phyloP scores from a whole-genome alignment of 2,113 vertebrate species.

The Rhadina sibilatrix region DNA sequence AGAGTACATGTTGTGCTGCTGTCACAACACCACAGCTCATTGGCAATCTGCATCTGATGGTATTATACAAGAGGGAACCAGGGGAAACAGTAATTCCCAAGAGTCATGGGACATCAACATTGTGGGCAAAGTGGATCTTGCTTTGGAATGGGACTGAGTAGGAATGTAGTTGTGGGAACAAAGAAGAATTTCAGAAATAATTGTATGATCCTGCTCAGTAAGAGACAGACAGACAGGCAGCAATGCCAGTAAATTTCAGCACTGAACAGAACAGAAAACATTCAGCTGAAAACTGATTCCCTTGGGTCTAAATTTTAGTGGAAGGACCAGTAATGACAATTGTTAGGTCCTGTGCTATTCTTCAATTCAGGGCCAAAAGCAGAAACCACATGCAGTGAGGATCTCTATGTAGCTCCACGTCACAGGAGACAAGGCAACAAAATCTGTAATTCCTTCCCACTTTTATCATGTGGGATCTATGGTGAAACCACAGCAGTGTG shows the following conservation, averaged over 20 bases:
- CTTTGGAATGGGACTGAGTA: background rate
- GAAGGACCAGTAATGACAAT: background rate
- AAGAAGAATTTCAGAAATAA: background rate
- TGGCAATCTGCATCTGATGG: background rate
- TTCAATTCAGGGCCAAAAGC: background rate
- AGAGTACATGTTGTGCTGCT: background rate
- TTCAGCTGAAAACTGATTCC: background rate
- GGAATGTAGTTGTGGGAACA: background rate
- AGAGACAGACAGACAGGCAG: background rate
- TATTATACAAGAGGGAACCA: background rate
- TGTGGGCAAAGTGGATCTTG: background rate
- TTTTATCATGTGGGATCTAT: background rate
- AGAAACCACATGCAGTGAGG: constrained; percentile 17
- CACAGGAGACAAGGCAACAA: background rate
- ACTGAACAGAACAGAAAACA: background rate
- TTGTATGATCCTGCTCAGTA: background rate
- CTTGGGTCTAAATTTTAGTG: background rate
- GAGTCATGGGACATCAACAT: background rate
- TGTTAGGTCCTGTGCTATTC: background rate
- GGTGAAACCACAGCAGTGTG: background rate
- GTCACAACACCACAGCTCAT: background rate
- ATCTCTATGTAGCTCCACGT: background rate
- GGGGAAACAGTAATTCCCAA: background rate
- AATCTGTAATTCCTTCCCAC: constrained; percentile 17
- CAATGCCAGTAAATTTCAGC: background rate